Evolutionary conservation across 64 coral and sea anemone genomes (phyloP).

Genomic region (Anthopleura sola): DNA sequence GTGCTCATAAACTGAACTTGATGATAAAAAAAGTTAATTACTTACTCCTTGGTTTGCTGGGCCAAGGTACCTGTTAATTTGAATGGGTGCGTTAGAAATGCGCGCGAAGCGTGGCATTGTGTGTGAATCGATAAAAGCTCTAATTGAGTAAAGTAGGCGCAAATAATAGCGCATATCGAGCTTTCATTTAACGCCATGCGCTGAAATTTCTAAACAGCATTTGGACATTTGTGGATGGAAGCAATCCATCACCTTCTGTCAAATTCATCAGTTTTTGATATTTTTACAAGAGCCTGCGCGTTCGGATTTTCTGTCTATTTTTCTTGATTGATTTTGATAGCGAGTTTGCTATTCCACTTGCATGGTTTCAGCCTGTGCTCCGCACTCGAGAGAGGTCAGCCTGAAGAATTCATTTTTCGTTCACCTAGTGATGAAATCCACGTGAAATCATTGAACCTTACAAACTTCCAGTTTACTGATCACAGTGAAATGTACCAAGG

Average conservation of each 20-base stretch:
- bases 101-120: slow-evolving; percentile 14
- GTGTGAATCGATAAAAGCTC: not conserved
- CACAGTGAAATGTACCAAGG: not conserved
- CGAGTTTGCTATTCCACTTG: not conserved
- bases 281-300: not conserved
- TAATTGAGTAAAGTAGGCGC: not conserved
- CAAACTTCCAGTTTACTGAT: not conserved
- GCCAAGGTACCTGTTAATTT: not conserved
- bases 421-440: not conserved
- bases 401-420: not conserved
- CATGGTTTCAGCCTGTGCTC: not conserved
- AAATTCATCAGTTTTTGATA: not conserved
- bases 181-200: not conserved
- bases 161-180: not conserved
- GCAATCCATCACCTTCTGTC: not conserved
- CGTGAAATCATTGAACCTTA: not conserved
- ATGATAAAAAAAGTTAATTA: not conserved
- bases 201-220: slow-evolving; percentile 17
- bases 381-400: not conserved
- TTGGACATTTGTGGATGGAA: not conserved
- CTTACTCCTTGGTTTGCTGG: not conserved
- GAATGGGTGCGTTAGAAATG: not conserved
- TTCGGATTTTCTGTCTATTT: not conserved
- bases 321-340: not conserved
- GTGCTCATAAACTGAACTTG: not conserved